phyloP scores from a whole-genome alignment of 2,113 vertebrate genomes.

The Candoia aspera region DNA sequence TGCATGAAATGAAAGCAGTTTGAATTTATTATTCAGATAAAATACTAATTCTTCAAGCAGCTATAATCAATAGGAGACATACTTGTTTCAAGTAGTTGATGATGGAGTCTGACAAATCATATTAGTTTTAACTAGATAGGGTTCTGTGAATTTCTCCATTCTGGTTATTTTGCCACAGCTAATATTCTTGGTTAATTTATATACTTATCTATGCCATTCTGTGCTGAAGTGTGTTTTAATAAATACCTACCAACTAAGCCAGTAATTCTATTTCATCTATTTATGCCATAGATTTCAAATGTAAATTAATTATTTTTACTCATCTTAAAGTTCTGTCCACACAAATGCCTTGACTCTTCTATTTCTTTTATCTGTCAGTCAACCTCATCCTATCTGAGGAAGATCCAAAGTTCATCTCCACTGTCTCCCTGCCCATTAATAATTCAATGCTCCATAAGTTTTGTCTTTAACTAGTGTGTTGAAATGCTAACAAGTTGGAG shows the following conservation, averaged over 20 bases:
- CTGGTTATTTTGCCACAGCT: slow-evolving; percentile 16
- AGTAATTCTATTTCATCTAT: slow-evolving; percentile 32
- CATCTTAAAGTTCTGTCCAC: slow-evolving; percentile 5
- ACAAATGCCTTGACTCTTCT: slow-evolving; percentile 13
- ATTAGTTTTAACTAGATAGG: slow-evolving; percentile 58
- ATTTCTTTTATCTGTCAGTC: slow-evolving; percentile 19
- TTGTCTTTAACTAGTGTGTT: slow-evolving; percentile 20
- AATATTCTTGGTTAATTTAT: slow-evolving; percentile 51
- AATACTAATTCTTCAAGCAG: slow-evolving; percentile 39
- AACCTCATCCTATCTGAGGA: slow-evolving; percentile 28
- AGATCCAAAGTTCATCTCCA: slow-evolving; percentile 8
- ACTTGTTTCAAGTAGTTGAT: slow-evolving; percentile 48
- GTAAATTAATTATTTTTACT: slow-evolving; percentile 43
- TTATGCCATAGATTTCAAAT: slow-evolving; percentile 26
- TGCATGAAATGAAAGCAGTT: slow-evolving; percentile 39
- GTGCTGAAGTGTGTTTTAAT: slow-evolving; percentile 35
- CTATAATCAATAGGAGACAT: slow-evolving; percentile 43
- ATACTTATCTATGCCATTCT: slow-evolving; percentile 39
- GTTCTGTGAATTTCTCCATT: slow-evolving; percentile 39
- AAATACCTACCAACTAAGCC: slow-evolving; percentile 37
- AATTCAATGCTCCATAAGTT: not conserved
- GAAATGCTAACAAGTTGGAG: slow-evolving; percentile 2
- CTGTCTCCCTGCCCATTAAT: not conserved
- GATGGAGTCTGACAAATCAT: slow-evolving; percentile 51
- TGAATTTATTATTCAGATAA: slow-evolving; percentile 47